phyloP scores from a whole-genome alignment of 2,888 invertebrate species.

The Hetaerina titia region DNA sequence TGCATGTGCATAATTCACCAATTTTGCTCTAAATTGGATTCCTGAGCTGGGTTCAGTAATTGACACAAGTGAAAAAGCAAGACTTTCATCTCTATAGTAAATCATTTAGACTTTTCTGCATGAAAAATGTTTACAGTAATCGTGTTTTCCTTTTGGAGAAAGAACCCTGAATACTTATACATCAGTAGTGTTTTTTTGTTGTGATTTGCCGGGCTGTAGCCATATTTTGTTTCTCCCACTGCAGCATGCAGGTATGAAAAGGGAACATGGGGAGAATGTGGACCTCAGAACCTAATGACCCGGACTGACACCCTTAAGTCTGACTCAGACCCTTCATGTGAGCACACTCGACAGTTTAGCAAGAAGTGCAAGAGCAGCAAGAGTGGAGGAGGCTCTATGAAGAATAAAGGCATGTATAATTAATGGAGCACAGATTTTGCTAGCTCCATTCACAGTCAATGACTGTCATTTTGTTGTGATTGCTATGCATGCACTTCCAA shows the following conservation, averaged over 20 bases:
- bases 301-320: constrained; percentile 90
- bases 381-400: constrained; percentile 78
- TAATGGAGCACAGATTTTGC: neutral
- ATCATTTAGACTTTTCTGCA: neutral
- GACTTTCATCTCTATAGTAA: neutral
- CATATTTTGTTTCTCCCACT: constrained; percentile 49
- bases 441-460: neutral
- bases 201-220: constrained; percentile 35
- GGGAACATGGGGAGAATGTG: constrained; percentile 92
- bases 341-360: constrained; percentile 89
- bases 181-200: constrained; percentile 26
- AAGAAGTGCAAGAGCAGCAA: constrained; percentile 90
- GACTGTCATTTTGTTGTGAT: neutral
- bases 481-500: neutral
- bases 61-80: neutral
- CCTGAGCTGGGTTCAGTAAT: no score
- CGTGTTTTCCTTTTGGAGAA: neutral
- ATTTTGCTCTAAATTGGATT: no score
- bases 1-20: no score
- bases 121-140: neutral
- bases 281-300: constrained; percentile 88
- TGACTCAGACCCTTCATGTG: constrained; percentile 88
- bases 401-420: constrained; percentile 80
- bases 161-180: neutral
- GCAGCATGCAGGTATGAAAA: constrained; percentile 94